Percentiles rank a stretch among this genome's conserved stretches.
Evolutionary conservation across 2,113 vertebrate species (phyloP).

Genomic region (Laticauda laticaudata): DNA sequence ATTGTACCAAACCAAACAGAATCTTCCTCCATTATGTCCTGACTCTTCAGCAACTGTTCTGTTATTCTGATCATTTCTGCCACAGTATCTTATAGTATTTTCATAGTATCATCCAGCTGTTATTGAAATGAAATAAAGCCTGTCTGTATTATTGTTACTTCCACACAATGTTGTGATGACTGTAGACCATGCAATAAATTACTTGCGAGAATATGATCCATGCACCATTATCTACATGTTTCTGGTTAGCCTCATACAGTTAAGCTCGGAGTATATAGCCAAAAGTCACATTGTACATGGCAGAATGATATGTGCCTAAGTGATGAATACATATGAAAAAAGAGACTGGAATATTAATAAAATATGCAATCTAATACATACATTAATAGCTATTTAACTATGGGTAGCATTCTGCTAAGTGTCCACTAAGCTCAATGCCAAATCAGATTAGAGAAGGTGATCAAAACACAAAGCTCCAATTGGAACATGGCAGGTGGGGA

Average conservation of each 20-base stretch:
- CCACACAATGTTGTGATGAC: background rate
- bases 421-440: background rate
- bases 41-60: background rate
- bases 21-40: background rate
- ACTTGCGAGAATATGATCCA: background rate
- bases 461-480: background rate
- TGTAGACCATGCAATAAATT: background rate
- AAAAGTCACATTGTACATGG: background rate
- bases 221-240: background rate
- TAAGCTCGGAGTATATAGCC: background rate
- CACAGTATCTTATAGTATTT: background rate
- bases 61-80: background rate
- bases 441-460: background rate
- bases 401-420: background rate
- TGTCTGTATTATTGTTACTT: background rate
- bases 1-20: background rate
- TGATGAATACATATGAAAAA: background rate
- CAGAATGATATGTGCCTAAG: background rate
- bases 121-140: background rate
- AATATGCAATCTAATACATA: background rate
- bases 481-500: background rate
- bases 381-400: background rate
- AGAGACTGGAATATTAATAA: background rate
- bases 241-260: background rate
- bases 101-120: background rate